Evolutionary conservation across 2,113 vertebrate genomes (phyloP).

Genomic region (Limnothrissa miodon): DNA sequence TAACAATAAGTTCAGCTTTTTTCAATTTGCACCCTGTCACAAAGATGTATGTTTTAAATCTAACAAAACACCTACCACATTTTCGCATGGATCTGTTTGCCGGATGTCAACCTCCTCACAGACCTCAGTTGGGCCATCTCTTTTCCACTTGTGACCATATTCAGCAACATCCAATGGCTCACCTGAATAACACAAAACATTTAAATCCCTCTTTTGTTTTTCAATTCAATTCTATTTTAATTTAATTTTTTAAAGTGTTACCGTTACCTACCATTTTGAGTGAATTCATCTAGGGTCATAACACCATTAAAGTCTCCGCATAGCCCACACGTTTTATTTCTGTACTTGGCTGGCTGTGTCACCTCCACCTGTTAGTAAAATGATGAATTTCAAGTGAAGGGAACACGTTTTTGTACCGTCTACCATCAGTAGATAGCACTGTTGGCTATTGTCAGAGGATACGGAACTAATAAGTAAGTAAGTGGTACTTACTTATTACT

Average conservation of each 20-base stretch:
- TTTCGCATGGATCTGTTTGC: conserved; percentile 18
- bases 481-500: too few species aligned
- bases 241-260: too few species aligned
- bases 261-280: conserved; percentile 55
- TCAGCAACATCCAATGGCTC: conserved; percentile 51
- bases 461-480: too few species aligned
- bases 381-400: neutral
- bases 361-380: conserved; percentile 65
- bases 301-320: conserved; percentile 72
- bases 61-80: conserved; percentile 45
- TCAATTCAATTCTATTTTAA: conserved; percentile 42
- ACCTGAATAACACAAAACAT: conserved; percentile 23
- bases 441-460: too few species aligned
- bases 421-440: too few species aligned
- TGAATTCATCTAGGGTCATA: conserved; percentile 50
- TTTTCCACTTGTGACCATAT: conserved; percentile 74
- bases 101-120: conserved; percentile 64
- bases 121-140: conserved; percentile 69
- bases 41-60: too few species aligned
- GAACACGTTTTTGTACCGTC: neutral
- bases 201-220: neutral
- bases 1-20: neutral
- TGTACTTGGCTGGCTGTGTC: conserved; percentile 53
- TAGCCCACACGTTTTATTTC: conserved; percentile 69
- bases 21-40: too few species aligned